Conservation (phyloP, 2,888 invertebrate species). For the Schizaphis graminum region DNA sequence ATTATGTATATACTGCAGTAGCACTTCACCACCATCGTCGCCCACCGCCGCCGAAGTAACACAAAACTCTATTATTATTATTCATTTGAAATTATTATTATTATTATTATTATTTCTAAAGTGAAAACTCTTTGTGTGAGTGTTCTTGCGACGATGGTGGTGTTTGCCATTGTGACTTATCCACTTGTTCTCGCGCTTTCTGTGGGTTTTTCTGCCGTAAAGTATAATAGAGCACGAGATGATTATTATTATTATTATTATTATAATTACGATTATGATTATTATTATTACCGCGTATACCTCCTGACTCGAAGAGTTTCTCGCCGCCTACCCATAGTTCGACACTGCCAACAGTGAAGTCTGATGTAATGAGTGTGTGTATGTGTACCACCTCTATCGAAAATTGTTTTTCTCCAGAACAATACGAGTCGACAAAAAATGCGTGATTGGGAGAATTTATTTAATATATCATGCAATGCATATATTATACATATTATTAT, state of each 20-base stretch:
- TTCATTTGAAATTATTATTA: slow-evolving; percentile 55
- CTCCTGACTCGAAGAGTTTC: not conserved
- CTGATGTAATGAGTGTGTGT: not conserved
- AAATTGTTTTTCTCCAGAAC: slow-evolving; percentile 11
- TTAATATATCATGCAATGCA: not conserved
- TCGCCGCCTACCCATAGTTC: not conserved
- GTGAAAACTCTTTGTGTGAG: slow-evolving; percentile 62
- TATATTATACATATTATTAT: not conserved
- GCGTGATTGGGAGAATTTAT: not conserved
- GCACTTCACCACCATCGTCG: slow-evolving; percentile 40
- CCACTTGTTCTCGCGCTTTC: slow-evolving; percentile 57
- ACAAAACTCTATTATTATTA: slow-evolving; percentile 62
- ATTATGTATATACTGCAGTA: slow-evolving; percentile 9
- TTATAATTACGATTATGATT: not conserved
- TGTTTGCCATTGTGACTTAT: slow-evolving; percentile 60
- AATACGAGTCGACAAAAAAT: not conserved
- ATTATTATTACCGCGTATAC: slow-evolving; percentile 46
- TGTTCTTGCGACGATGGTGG: slow-evolving; percentile 44
- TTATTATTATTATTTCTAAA: slow-evolving; percentile 61
- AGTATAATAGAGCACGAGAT: not conserved
- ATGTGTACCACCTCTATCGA: not conserved
- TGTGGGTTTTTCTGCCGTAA: not conserved
- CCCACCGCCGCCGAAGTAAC: slow-evolving; percentile 22
- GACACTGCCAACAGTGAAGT: slow-evolving; percentile 1
- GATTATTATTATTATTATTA: not conserved